Evolutionary conservation across 2,113 vertebrate species (phyloP), one percentile per base, ranked within the genome.

Genomic region (Pyrgilauda ruficollis): DNA sequence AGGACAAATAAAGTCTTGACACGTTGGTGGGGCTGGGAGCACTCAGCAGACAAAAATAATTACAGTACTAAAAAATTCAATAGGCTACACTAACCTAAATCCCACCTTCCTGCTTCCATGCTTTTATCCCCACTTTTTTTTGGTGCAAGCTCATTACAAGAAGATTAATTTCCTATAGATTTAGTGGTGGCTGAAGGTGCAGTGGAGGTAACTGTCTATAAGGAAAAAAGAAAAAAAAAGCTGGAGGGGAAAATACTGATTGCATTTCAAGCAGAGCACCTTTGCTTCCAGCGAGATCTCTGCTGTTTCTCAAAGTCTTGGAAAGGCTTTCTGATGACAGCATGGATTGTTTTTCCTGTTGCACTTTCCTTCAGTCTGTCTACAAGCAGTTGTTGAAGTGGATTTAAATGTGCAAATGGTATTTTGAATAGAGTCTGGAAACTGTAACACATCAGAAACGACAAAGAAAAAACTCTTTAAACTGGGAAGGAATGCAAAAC

Each of bases 371-470:
- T 88, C 75, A 92, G 67, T 39, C 66, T 96, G 49, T 90, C 92
- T 93, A 74, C 93, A 83, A 87, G 93, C 67, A 95, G 67, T 95
- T 84, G 68, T 64, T 72, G 70, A 92, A 96, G 94, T 30, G 90
- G 85, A 93, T 95, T 94, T 94, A 94, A 94, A 94, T 56, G 84
- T 90, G 70, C 37, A 96, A 93, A 77, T 84, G 89, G 46, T 59
- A 77, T 96, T 96, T 95, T 82, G 87, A 92, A 87, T 22, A 31
- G 62, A 90, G 74, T 92, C 94, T 97, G 94, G 95, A 95, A 88
- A 96, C 35, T 89, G 87, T 87, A 94, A 94, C 46, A 90, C 77
- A 91, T 70, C 85, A 93, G 66, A 93, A 94, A 63, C 0, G 15
- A 84, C 85, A 93, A 81, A 94, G 35, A 49, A 75, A 76, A 85